Base-by-base conservation (phyloP, 1,140 invertebrate genomes). In the Cydia strobilella region DNA sequence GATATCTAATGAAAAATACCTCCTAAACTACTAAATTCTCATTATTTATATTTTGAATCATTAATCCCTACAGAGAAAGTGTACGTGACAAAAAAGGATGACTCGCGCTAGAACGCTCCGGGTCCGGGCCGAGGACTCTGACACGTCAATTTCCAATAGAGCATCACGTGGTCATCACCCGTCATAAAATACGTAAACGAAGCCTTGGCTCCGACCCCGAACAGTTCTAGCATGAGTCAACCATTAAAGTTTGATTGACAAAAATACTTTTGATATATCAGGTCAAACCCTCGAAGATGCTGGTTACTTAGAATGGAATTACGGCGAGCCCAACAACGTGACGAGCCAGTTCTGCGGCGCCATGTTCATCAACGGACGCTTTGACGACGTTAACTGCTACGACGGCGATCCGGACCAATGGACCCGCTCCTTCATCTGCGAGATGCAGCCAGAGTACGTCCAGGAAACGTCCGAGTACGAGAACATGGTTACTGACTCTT, bases 261-360 rank as follows among this genome's bases (percentile, higher is more conserved):
- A 3, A 45, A 51, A 18, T 13, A 51, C n/a, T 1, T 18, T 18
- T n/a, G 15, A 51, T 12, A 51, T 12, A n/a, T 20, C 54, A 59
- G 54, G 54, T 59, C 54, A 59, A 69, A 69, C 65, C 18, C 35
- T 69, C 9, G 65, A 69, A 31, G 27, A 69, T 1, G 65, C 65
- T 3, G 35, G 35, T 7, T 69, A 69, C 65, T 18, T 35, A 1
- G 2, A 27, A 3, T 69, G 65, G 65, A 31, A 69, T 6, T 15
- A 42, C 25, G 65, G 65, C 25, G 27, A 69, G 25, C 65, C 65
- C 2, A 42, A 69, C 54, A 59, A 59, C 10, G 54, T 20, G 9
- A 59, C 54, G 7, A 59, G 23, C 54, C 54, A 59, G 54, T 59
- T 59, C 54, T 59, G 54, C 54, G 54, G 54, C 9, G 54, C 18